phyloP scores from a whole-genome alignment of 2,888 invertebrate genomes.

The Tubulanus polymorphus region DNA sequence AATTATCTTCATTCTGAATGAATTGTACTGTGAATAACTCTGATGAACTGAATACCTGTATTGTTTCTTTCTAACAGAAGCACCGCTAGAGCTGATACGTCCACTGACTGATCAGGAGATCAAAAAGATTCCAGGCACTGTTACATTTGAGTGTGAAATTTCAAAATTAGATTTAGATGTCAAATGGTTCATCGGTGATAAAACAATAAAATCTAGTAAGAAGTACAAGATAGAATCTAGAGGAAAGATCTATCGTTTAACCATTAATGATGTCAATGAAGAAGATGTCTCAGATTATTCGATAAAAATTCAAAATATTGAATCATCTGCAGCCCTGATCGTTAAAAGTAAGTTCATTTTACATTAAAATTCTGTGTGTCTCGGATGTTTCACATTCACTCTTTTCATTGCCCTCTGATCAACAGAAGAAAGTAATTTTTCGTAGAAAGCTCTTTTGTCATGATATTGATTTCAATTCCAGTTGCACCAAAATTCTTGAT shows the following conservation, averaged over 20 bases:
- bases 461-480: neutral
- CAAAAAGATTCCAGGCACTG: slow-evolving; percentile 15
- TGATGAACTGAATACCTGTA: too few relatives aligned
- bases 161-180: slow-evolving; percentile 14
- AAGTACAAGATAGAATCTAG: slow-evolving; percentile 14
- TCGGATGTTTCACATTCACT: too few relatives aligned
- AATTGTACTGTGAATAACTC: too few relatives aligned
- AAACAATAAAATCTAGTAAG: slow-evolving; percentile 7
- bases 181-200: slow-evolving; percentile 28
- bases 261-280: slow-evolving; percentile 72
- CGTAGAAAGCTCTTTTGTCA: too few relatives aligned
- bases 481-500: neutral
- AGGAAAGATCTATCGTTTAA: slow-evolving; percentile 65
- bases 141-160: slow-evolving; percentile 23
- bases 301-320: slow-evolving; percentile 65
- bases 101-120: slow-evolving; percentile 24
- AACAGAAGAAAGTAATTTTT: neutral
- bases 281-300: slow-evolving; percentile 79
- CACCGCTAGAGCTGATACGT: slow-evolving; percentile 20
- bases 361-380: neutral
- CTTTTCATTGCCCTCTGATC: neutral
- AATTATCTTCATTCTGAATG: too few relatives aligned
- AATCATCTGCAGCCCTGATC: slow-evolving; percentile 48
- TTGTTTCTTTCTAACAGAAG: slow-evolving; percentile 4
- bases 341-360: slow-evolving; percentile 39